Evolutionary conservation across 1,140 invertebrate genomes (phyloP).

Genomic region (Rhopalosiphum maidis): DNA sequence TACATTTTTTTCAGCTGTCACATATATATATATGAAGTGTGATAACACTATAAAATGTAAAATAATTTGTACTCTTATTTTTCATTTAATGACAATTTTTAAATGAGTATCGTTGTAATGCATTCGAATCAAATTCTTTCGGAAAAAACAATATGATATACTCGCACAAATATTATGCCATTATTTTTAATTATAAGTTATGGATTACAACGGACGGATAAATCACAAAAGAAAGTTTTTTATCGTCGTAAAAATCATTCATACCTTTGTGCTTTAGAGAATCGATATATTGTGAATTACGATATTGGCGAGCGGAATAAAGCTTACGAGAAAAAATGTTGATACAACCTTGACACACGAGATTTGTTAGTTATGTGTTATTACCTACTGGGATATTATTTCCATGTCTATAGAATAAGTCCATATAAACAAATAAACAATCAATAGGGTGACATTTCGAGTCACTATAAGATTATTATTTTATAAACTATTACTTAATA

Average conservation of each 20-base stretch:
- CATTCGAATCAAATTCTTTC: not conserved
- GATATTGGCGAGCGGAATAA: not conserved
- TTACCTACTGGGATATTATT: too few relatives aligned
- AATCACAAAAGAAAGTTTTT: not conserved
- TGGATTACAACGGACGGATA: not conserved
- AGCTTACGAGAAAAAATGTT: not conserved
- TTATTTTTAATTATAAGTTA: slow-evolving; percentile 15
- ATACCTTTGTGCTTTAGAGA: not conserved
- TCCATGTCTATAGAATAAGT: too few relatives aligned
- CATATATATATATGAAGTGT: too few relatives aligned
- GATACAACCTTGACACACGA: too few relatives aligned
- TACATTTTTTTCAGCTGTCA: too few relatives aligned
- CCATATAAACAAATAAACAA: too few relatives aligned
- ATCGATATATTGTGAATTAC: not conserved
- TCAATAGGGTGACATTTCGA: not conserved
- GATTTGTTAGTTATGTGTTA: not conserved
- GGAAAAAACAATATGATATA: not conserved
- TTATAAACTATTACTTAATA: not conserved
- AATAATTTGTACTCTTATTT: not conserved
- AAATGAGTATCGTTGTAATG: not conserved
- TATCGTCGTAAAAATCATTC: not conserved
- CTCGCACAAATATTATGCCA: not conserved
- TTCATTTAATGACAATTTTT: not conserved
- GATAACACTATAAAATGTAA: not conserved
- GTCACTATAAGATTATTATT: not conserved